Conservation (phyloP, 2,888 invertebrate genomes). For the Crossocerus cetratus region DNA sequence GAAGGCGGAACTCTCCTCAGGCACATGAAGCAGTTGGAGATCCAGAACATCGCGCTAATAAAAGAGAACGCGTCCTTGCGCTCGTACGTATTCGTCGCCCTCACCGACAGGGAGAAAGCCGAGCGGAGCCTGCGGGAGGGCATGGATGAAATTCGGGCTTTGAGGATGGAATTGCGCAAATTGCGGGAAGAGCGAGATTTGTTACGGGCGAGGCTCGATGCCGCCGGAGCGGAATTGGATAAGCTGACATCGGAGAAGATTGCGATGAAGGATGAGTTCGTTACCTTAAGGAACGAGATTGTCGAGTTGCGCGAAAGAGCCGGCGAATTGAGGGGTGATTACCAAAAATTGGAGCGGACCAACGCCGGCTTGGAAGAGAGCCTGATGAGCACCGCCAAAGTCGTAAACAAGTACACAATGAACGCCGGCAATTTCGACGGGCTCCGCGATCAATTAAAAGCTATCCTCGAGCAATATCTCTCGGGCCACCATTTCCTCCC, state of each 20-base stretch:
- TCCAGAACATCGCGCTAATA: slow-evolving; percentile 37
- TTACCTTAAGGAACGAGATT: slow-evolving; percentile 46
- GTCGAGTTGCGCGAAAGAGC: slow-evolving; percentile 29
- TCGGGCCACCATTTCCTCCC: slow-evolving; percentile 15
- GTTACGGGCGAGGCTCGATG: slow-evolving; percentile 44
- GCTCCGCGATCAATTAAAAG: slow-evolving; percentile 8
- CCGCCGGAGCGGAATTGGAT: slow-evolving; percentile 36
- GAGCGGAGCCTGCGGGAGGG: slow-evolving; percentile 28
- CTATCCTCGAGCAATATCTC: slow-evolving; percentile 20
- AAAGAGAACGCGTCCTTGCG: slow-evolving; percentile 41
- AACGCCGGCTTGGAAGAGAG: slow-evolving; percentile 33
- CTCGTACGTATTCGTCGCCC: slow-evolving; percentile 30
- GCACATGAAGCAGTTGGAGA: slow-evolving; percentile 14
- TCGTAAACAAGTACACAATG: slow-evolving; percentile 39
- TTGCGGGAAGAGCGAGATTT: slow-evolving; percentile 47
- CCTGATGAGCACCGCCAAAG: slow-evolving; percentile 34
- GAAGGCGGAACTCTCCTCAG: slow-evolving; percentile 1
- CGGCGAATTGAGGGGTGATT: slow-evolving; percentile 41
- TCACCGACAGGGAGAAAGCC: slow-evolving; percentile 25
- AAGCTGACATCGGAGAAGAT: slow-evolving; percentile 50
- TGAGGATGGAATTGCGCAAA: slow-evolving; percentile 57
- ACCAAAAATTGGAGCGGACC: slow-evolving; percentile 43
- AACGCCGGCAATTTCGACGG: slow-evolving; percentile 20
- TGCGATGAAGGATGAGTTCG: slow-evolving; percentile 58
- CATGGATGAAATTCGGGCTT: slow-evolving; percentile 48